Evolutionary conservation across 92 coral and sea anemone species (phyloP).

Genomic region (Phenganax marumi): DNA sequence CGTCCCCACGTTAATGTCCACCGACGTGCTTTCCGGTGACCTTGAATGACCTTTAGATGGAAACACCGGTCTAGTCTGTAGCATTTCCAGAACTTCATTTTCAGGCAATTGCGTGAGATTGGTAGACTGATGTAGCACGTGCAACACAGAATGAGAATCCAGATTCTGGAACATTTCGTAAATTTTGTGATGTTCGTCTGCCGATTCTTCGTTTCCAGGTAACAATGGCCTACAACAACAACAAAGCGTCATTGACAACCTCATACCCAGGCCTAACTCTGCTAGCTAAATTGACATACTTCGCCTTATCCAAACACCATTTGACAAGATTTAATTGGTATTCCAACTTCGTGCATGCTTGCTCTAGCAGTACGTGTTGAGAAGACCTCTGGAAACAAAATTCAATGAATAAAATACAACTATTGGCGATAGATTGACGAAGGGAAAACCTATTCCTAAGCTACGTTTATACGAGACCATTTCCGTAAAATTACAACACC

Average conservation of each 20-base stretch:
- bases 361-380: constrained; percentile 70
- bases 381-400: constrained; percentile 20
- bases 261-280: background rate
- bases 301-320: constrained; percentile 93
- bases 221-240: constrained; percentile 63
- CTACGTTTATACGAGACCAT: too few relatives aligned
- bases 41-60: background rate
- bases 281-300: constrained; percentile 49
- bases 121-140: constrained; percentile 85
- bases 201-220: constrained; percentile 76
- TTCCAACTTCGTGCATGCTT: constrained; percentile 91
- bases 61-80: constrained; percentile 86
- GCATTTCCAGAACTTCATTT: constrained; percentile 83
- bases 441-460: too few relatives aligned
- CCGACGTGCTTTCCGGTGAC: background rate
- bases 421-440: too few relatives aligned
- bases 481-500: too few relatives aligned
- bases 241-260: background rate
- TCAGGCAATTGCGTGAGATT: constrained; percentile 86
- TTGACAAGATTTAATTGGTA: constrained; percentile 95
- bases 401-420: background rate
- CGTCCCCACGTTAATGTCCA: background rate
- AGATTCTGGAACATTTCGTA: constrained; percentile 95
- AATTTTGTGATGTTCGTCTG: constrained; percentile 87
- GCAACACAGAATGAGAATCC: constrained; percentile 91